phyloP scores from a whole-genome alignment of 2,888 invertebrate species.

The Sericinus montela region DNA sequence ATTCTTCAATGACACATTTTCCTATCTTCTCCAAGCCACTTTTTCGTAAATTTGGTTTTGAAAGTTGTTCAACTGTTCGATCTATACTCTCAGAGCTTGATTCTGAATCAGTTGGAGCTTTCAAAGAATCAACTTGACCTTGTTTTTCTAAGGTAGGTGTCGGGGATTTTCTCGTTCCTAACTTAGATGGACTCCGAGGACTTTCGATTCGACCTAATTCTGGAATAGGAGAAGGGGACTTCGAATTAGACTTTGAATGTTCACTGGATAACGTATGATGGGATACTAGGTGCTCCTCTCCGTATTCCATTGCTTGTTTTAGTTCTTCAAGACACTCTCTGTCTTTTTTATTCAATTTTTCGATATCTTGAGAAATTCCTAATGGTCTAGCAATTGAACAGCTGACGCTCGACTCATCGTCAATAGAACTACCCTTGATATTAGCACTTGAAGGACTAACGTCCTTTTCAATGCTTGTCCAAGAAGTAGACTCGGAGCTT shows the following conservation, averaged over 20 bases:
- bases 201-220: constrained; percentile 68
- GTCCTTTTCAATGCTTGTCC: constrained; percentile 89
- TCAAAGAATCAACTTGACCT: constrained; percentile 74
- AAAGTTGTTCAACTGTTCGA: constrained; percentile 68
- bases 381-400: constrained; percentile 89
- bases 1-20: constrained; percentile 74
- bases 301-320: constrained; percentile 79
- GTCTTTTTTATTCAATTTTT: constrained; percentile 82
- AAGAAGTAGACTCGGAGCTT: constrained; percentile 88
- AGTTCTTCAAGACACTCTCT: constrained; percentile 79
- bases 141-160: constrained; percentile 82
- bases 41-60: constrained; percentile 70
- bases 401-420: constrained; percentile 86
- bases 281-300: constrained; percentile 66
- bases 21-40: constrained; percentile 62
- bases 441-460: constrained; percentile 80
- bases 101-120: constrained; percentile 80
- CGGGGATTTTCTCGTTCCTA: constrained; percentile 63
- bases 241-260: constrained; percentile 69
- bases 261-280: constrained; percentile 69
- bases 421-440: constrained; percentile 83
- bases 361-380: constrained; percentile 87
- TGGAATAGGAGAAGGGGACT: constrained; percentile 59
- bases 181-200: constrained; percentile 64
- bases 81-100: constrained; percentile 77